Base-by-base conservation (phyloP, 2,797 vertebrate species). In the Perodicticus potto region DNA sequence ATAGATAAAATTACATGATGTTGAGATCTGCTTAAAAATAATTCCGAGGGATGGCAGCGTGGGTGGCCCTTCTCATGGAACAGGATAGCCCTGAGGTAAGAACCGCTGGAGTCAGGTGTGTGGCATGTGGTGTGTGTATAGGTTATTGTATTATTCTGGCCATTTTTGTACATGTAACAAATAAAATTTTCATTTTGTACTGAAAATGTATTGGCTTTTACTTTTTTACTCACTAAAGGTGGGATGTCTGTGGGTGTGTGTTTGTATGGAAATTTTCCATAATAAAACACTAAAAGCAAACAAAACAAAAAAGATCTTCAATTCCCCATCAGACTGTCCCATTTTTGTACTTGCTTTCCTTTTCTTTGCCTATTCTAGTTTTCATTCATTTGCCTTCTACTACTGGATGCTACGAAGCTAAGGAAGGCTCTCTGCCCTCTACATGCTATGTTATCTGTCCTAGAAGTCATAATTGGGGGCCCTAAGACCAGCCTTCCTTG, bases 221-320 rank as follows among this genome's bases (percentile, higher is more conserved):
- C 7, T 76, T 53, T 65, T 82, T 59, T n/a, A 25, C 43, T 49
- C 45, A 73, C 43, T 12, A 34, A 34, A 27, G 57, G 37, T 63
- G n/a, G 40, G 7, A 16, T 45, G 34, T 6, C 23, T 29, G 40
- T 45, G 29, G 0, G 57, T 40, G 16, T 6, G 3, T 25, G 19
- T 77, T 69, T 49, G 49, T 49, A 49, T 49, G 12, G 49, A 65
- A 89, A 78, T 27, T 77, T 72, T 59, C 70, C 43, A 9, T 23
- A 61, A 82, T 74, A 78, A 34, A 92, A 78, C 69, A 72, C 25
- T 61, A 61, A 81, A 81, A 81, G 55, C 53, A 70, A 63, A 78
- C 1, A 49, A 40, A 43, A n/a, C 0, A 34, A 80, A 61, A 61
- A 55, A 83, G n/a, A 9, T 29, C 25, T 74, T 34, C 3, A 55